Conservation (phyloP, 2,113 vertebrate species). For the Nesogale talazaci region DNA sequence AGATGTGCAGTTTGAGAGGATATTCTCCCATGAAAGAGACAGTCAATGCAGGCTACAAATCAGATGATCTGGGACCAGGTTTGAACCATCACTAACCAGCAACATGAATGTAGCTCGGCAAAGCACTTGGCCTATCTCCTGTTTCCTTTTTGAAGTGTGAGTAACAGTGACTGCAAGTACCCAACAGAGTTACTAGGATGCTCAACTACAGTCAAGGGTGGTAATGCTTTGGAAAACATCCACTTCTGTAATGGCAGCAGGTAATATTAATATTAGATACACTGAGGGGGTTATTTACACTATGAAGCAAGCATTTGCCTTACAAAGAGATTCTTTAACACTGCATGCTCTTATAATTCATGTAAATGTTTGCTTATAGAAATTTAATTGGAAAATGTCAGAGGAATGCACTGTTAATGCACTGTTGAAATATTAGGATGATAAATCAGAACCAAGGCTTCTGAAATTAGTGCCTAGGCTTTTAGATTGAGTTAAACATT, state of each 20-base stretch:
- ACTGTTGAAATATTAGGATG: conserved; percentile 62
- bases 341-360: conserved; percentile 40
- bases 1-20: background rate
- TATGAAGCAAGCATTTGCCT: conserved; percentile 66
- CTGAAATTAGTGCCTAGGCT: conserved; percentile 47
- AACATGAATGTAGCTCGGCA: background rate
- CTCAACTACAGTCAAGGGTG: background rate
- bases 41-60: background rate
- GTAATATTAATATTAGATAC: conserved; percentile 73
- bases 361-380: conserved; percentile 65
- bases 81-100: background rate
- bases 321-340: conserved; percentile 71
- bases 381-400: conserved; percentile 61
- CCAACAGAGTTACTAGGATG: too few species aligned
- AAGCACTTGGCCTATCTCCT: background rate
- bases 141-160: background rate
- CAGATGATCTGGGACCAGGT: background rate
- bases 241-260: conserved; percentile 54
- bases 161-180: background rate
- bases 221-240: conserved; percentile 40
- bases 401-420: conserved; percentile 44
- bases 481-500: conserved; percentile 44
- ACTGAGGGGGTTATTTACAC: conserved; percentile 59
- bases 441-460: conserved; percentile 56
- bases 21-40: background rate